Conservation (phyloP, 2,888 invertebrate genomes). For the Nomada ruficornis region DNA sequence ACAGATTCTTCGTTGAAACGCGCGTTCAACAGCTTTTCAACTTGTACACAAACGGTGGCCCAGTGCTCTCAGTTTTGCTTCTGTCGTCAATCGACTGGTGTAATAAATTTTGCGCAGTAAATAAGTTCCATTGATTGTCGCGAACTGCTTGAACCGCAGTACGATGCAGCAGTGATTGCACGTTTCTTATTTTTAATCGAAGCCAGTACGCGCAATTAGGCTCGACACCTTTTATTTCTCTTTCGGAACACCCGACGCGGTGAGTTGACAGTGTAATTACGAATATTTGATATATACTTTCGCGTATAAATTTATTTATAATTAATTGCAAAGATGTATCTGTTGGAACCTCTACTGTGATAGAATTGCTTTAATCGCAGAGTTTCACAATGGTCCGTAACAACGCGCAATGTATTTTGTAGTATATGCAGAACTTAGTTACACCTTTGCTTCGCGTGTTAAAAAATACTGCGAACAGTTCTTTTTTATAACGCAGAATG, state of each 20-base stretch:
- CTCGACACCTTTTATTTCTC: not conserved
- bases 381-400: too few species aligned
- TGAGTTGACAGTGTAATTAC: not conserved
- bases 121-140: not conserved
- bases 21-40: constrained; percentile 61
- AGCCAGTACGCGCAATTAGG: constrained; percentile 1
- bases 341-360: too few species aligned
- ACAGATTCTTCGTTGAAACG: constrained; percentile 61
- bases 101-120: not conserved
- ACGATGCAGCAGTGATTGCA: not conserved
- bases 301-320: too few species aligned
- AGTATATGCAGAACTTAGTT: too few species aligned
- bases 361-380: too few species aligned
- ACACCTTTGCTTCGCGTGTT: too few species aligned
- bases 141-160: not conserved
- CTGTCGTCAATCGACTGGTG: constrained; percentile 30
- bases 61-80: constrained; percentile 27
- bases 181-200: not conserved
- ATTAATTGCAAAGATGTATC: too few species aligned
- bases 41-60: constrained; percentile 47
- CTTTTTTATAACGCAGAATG: too few species aligned
- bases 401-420: too few species aligned
- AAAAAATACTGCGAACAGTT: too few species aligned
- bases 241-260: not conserved
- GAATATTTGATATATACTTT: not conserved